These are phyloP conservation scores for Eumacrocentrus americanus DNA, from an alignment of 2,888 invertebrate species.

Conservation along the genomic window DNA sequence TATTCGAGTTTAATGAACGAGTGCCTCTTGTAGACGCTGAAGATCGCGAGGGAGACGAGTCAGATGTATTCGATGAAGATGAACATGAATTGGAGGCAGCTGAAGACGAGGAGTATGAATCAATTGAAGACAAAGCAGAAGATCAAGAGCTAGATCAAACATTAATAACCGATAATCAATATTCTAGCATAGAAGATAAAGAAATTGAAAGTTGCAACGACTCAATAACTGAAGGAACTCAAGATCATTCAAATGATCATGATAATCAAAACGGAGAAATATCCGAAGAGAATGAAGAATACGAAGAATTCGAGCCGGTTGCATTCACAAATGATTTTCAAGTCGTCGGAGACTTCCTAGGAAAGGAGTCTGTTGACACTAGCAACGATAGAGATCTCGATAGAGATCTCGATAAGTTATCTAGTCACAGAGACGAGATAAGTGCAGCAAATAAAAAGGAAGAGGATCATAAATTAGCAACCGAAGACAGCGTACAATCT, in stretches of 20 bases:
- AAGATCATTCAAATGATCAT: too few relatives aligned
- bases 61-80: not conserved
- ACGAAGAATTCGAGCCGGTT: too few relatives aligned
- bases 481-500: too few relatives aligned
- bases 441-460: too few relatives aligned
- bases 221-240: not conserved
- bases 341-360: not conserved
- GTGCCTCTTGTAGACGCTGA: conserved; percentile 5
- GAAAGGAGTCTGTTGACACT: not conserved
- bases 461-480: not conserved
- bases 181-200: not conserved
- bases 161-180: too few relatives aligned
- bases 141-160: too few relatives aligned
- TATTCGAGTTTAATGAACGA: conserved; percentile 2
- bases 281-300: not conserved
- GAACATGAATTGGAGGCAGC: not conserved
- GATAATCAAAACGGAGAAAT: too few relatives aligned
- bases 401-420: not conserved
- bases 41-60: not conserved
- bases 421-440: too few relatives aligned
- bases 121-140: too few relatives aligned
- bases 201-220: not conserved
- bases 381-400: not conserved
- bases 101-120: not conserved
- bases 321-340: too few relatives aligned